A percentile compares a stretch with the other conserved stretches of the same genome.
phyloP scores from a whole-genome alignment of 1,140 invertebrate genomes.

The Goniozus legneri region DNA sequence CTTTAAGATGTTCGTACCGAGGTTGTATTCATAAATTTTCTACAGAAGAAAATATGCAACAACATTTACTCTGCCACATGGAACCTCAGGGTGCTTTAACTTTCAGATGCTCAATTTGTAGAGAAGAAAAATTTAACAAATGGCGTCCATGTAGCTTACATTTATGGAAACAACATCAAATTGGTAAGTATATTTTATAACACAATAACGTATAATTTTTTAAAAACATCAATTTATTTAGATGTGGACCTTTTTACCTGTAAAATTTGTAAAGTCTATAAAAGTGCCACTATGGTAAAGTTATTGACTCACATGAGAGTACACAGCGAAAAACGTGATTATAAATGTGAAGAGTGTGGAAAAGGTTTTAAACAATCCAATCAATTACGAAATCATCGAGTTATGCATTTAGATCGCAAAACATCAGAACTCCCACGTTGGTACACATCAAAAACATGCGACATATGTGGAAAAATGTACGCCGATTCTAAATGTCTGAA shows the following conservation, averaged over 20 bases:
- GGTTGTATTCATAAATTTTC: conserved; percentile 56
- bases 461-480: conserved; percentile 66
- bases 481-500: conserved; percentile 72
- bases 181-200: conserved; percentile 31
- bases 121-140: conserved; percentile 49
- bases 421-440: conserved; percentile 47
- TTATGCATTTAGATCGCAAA: conserved; percentile 57
- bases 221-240: conserved; percentile 21
- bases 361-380: conserved; percentile 64
- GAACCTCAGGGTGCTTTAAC: conserved; percentile 36
- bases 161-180: conserved; percentile 65
- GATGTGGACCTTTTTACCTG: conserved; percentile 67
- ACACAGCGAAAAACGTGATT: conserved; percentile 60
- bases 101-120: conserved; percentile 56
- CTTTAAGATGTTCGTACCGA: conserved; percentile 50
- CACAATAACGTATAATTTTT: neutral
- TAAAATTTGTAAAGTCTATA: conserved; percentile 60
- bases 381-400: conserved; percentile 62
- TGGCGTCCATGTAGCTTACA: conserved; percentile 66
- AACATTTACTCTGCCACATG: conserved; percentile 55
- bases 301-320: conserved; percentile 61
- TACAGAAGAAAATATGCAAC: conserved; percentile 45
- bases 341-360: conserved; percentile 59
- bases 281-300: conserved; percentile 55
- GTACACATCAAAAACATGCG: conserved; percentile 67